Percentiles rank a stretch among this genome's conserved stretches.
Evolutionary conservation across 2,888 invertebrate species (phyloP).

Genomic region (Heteromurus nitidus): DNA sequence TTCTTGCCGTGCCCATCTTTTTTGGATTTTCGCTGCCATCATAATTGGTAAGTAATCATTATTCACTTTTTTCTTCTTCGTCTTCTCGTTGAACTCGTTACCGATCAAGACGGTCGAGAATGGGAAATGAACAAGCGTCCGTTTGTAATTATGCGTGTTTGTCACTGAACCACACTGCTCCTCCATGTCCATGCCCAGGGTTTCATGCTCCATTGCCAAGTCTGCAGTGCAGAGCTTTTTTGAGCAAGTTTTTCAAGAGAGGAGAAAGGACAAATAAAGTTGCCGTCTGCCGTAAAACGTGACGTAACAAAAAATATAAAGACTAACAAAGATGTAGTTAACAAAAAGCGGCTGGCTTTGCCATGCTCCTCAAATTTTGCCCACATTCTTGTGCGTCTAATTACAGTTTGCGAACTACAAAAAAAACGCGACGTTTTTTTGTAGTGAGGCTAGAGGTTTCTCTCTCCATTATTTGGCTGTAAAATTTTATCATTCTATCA

Average conservation of each 20-base stretch:
- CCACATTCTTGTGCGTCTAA: neutral
- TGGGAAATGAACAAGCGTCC: neutral
- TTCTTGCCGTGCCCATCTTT: conserved; percentile 45
- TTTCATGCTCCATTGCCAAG: neutral
- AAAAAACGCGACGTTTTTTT: neutral
- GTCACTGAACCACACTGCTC: neutral
- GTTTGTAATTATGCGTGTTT: neutral
- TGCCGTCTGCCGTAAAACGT: too few species aligned
- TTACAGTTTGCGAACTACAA: neutral
- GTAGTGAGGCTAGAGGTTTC: neutral
- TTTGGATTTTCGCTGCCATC: conserved; percentile 62
- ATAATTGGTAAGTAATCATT: conserved; percentile 63
- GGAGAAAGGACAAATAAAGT: neutral
- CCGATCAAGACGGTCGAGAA: too few species aligned
- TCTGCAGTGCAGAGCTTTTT: conserved; percentile 5
- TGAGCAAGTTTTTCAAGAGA: neutral
- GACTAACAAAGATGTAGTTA: too few species aligned
- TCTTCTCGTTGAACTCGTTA: conserved; percentile 1
- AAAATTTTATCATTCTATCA: conserved; percentile 3
- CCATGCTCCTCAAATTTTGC: too few species aligned
- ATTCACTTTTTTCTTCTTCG: conserved; percentile 28
- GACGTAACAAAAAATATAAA: too few species aligned
- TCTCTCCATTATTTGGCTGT: too few species aligned
- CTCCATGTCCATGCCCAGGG: neutral
- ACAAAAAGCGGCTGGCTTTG: neutral